Base-by-base conservation (phyloP, 2,888 invertebrate genomes). In the Ceratothoa steindachneri region DNA sequence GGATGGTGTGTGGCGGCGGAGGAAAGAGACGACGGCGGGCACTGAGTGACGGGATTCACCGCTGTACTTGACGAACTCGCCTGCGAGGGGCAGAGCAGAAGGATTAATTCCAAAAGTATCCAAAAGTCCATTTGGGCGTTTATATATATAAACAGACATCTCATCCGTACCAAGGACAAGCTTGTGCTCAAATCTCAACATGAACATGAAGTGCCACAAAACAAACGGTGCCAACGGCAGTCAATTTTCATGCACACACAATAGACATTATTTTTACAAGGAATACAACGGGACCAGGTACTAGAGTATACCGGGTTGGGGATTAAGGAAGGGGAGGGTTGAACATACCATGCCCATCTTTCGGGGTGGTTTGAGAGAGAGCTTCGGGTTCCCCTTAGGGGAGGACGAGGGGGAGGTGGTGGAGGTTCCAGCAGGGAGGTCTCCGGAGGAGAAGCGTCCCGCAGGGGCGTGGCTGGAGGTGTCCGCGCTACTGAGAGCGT, bases 321-420 rank as follows among this genome's bases (percentile, higher is more conserved):
- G n/a, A n/a, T n/a, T n/a, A n/a, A n/a, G n/a, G n/a, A n/a, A n/a
- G n/a, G n/a, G n/a, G n/a, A n/a, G n/a, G n/a, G n/a, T n/a, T 41
- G 41, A 5, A 41, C 41, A 15, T 60, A 60, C 60, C 60, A 60
- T 60, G 60, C 60, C 60, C n/a, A 60, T 67, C 30, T 75, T 75
- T 31, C 79, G 69, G n/a, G 76, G 74, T 24, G 72, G 72, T 41
- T 79, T 79, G 68, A 79, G 76, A 52, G 79, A 79, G 12, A 79
- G 55, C 29, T 76, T 79, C 52, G 76, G 74, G 68, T 79, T 79
- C 4, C 75, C 75, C 12, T 76, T 71, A 4, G 79, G 79, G 4
- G 79, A 79, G 0, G 74, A n/a, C 12, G 22, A 60, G n/a, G 60
- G 60, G 22, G 60, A 60, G 27, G 24, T 24, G 27, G 24, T 24